phyloP scores from a whole-genome alignment of 2,113 vertebrate species.

The Oreochromis aureus region DNA sequence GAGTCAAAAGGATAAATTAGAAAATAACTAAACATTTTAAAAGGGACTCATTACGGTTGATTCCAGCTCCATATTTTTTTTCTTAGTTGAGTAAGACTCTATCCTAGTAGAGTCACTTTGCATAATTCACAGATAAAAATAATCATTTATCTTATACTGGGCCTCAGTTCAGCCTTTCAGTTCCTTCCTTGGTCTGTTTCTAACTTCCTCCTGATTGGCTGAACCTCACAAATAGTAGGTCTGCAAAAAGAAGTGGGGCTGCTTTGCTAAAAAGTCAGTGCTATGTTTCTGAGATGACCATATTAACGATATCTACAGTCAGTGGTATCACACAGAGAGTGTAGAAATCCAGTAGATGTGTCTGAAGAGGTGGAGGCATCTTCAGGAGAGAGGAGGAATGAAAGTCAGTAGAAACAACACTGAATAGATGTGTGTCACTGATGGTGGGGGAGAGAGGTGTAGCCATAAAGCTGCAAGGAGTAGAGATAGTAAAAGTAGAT shows the following conservation, averaged over 20 bases:
- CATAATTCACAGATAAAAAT: not conserved
- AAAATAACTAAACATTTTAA: not conserved
- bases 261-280: not conserved
- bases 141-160: not conserved
- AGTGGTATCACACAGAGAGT: not conserved
- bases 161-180: not conserved
- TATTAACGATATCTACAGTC: not conserved
- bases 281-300: not conserved
- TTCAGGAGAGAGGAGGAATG: not conserved
- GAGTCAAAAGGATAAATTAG: not conserved
- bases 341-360: not conserved
- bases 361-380: not conserved
- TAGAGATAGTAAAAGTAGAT: not conserved
- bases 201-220: not conserved
- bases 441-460: not conserved
- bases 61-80: not conserved
- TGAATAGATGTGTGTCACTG: not conserved
- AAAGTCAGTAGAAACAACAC: not conserved
- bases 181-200: not conserved
- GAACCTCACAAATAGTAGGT: not conserved
- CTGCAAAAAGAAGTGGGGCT: not conserved
- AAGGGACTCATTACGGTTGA: not conserved
- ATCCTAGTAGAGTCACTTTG: not conserved
- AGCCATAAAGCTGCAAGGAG: not conserved
- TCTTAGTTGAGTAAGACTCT: not conserved